Percentiles rank a stretch among this genome's conserved stretches.
These are phyloP conservation scores for Nemopilema nomurai DNA, from an alignment of 30 jellyfish, hydroid and myxozoan species.

Conservation along the genomic window DNA sequence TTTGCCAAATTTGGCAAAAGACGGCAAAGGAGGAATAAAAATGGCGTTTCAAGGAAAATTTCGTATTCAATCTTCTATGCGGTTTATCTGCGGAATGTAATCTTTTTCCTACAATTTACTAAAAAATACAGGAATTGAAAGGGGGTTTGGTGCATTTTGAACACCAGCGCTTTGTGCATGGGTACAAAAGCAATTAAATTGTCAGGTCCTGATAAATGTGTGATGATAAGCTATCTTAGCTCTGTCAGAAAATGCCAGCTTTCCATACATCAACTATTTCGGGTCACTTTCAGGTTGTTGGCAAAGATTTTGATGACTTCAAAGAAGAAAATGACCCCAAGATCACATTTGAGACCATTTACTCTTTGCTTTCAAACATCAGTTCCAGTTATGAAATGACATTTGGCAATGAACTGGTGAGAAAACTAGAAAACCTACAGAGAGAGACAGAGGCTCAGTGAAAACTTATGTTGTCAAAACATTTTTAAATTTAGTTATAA, in stretches of 20 bases:
- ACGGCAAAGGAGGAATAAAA: not conserved
- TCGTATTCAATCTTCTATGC: no score
- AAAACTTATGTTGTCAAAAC: not conserved
- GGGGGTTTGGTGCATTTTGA: no score
- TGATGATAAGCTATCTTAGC: not conserved
- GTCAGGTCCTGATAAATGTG: not conserved
- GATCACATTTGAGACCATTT: constrained; percentile 60
- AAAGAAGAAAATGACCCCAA: not conserved
- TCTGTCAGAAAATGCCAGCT: not conserved
- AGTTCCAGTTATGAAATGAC: constrained; percentile 59
- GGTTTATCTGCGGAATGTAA: no score
- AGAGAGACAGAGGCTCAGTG: not conserved
- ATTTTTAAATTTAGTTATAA: not conserved
- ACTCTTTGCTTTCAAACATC: constrained; percentile 52
- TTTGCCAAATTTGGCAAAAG: not conserved
- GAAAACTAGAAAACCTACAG: constrained; percentile 29
- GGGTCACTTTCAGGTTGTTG: constrained; percentile 59
- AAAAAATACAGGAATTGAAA: no score
- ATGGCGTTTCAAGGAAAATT: no score
- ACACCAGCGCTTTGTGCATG: no score
- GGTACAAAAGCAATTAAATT: no score
- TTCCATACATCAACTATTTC: not conserved
- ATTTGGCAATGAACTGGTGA: constrained; percentile 62
- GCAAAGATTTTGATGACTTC: constrained; percentile 34
- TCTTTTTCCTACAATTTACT: no score